A percentile compares a stretch with the other conserved stretches of the same genome.
These are phyloP conservation scores for Thinocorus orbignyianus DNA, from an alignment of 2,113 vertebrate species.

Conservation along the genomic window DNA sequence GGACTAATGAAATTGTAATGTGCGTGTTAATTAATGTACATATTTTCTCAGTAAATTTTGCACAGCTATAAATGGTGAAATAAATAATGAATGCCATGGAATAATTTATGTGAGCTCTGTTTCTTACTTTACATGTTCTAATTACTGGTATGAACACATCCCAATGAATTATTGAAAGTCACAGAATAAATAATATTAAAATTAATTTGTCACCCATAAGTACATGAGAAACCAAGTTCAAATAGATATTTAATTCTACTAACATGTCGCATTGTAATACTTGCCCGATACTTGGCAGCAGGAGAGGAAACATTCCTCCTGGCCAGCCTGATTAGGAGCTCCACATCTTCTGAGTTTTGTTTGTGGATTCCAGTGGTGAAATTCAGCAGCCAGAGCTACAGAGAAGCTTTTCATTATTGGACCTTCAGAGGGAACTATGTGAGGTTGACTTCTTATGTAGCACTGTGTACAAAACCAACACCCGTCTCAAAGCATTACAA, in stretches of 20 bases:
- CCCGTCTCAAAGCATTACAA: background rate
- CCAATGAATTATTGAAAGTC: constrained; percentile 55
- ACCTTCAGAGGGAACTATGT: background rate
- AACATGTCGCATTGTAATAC: background rate
- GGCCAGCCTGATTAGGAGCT: background rate
- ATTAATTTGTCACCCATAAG: constrained; percentile 38
- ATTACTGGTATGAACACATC: constrained; percentile 27
- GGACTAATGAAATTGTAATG: constrained; percentile 38
- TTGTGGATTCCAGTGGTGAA: background rate
- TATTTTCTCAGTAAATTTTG: constrained; percentile 53
- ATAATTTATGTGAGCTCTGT: constrained; percentile 42
- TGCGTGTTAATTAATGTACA: constrained; percentile 19
- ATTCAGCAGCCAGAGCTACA: background rate
- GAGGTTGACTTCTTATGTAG: background rate
- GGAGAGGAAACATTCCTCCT: background rate
- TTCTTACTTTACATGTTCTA: constrained; percentile 53
- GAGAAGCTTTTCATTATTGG: background rate
- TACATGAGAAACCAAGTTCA: constrained; percentile 25
- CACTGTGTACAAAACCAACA: background rate
- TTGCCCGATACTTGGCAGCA: background rate
- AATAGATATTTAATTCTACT: constrained; percentile 18
- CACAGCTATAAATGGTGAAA: constrained; percentile 45
- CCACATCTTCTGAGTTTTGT: background rate
- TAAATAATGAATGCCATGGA: constrained; percentile 57
- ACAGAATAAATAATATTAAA: constrained; percentile 62